Conservation (phyloP, 2,888 invertebrate genomes). For the Laothoe populi region DNA sequence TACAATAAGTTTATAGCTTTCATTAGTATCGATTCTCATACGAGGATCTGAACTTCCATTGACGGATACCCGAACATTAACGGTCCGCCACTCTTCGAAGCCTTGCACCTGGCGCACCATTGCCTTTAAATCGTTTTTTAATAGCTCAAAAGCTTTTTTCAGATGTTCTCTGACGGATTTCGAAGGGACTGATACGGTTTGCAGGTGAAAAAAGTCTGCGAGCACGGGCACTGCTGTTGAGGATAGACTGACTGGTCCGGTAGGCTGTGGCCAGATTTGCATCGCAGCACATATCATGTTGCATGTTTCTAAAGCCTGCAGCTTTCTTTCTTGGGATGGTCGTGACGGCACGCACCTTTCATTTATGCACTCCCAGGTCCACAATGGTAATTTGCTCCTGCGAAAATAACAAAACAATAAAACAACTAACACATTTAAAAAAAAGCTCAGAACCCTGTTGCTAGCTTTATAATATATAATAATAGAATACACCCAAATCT, state of each 20-base stretch:
- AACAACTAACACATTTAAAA: no score
- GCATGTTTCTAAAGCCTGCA: conserved; percentile 88
- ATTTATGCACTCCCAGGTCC: conserved; percentile 90
- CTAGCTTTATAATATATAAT: no score
- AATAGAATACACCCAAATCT: no score
- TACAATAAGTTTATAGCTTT: conserved; percentile 88
- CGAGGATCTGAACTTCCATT: conserved; percentile 76
- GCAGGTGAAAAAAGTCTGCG: conserved; percentile 78
- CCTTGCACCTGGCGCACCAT: conserved; percentile 64
- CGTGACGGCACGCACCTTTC: conserved; percentile 87
- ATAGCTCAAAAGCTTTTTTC: conserved; percentile 71
- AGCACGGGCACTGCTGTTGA: conserved; percentile 86
- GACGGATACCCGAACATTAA: conserved; percentile 74
- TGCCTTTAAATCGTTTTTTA: conserved; percentile 73
- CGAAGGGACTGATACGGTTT: conserved; percentile 61
- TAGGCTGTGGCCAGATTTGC: conserved; percentile 91
- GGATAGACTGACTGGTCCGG: conserved; percentile 86
- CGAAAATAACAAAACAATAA: no score
- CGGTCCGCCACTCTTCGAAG: conserved; percentile 68
- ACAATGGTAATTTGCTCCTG: conserved; percentile 78
- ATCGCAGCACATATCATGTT: conserved; percentile 89
- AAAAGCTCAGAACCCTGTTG: no score
- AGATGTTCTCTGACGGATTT: conserved; percentile 61
- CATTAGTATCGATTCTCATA: conserved; percentile 87
- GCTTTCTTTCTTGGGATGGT: conserved; percentile 54